Evolutionary conservation across 2,113 vertebrate genomes (phyloP), one percentile per base, ranked within the genome.

Genomic region (Gnathonemus longibarbis): DNA sequence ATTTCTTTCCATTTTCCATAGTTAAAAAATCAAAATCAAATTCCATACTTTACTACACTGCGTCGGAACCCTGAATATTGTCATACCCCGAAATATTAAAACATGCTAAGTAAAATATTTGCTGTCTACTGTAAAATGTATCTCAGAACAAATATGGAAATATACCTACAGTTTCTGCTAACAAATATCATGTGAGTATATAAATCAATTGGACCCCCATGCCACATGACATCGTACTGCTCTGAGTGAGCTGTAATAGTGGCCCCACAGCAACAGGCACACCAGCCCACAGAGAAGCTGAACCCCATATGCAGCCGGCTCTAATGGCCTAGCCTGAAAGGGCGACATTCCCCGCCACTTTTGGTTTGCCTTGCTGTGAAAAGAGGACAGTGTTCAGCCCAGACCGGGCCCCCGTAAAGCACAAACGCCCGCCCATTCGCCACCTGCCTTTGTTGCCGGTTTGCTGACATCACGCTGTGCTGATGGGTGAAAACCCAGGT

Each of bases 401-500:
- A 93, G 93, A 92, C 93, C 89, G 94, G 93, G 94, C 94, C 95
- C 95, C 94, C 90, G 94, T 96, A 94, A 95, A 94, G 93, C 95
- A 91, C 92, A 91, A 94, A 94, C 94, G 49, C 92, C 93, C 93
- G 95, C 91, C 92, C 95, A 95, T 96, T 96, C 96, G 94, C 94
- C 93, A 94, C 95, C 94, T 93, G 93, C 95, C 95, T 97, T 97
- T 98, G 95, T 96, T 96, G 94, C 94, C 92, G 94, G 94, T 95
- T 93, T 94, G 96, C 95, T 96, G 95, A 96, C 95, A 96, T 97
- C 96, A 97, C 94, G 93, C 93, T 94, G 93, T 96, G 97, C 96
- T 97, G 96, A 96, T 97, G 96, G 96, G 95, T 96, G 95, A 95
- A 97, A 97, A 95, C 96, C 95, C 94, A 96, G 35, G 89, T 97